phyloP scores from a whole-genome alignment of 2,797 vertebrate species.

The Typhlichthys subterraneus region DNA sequence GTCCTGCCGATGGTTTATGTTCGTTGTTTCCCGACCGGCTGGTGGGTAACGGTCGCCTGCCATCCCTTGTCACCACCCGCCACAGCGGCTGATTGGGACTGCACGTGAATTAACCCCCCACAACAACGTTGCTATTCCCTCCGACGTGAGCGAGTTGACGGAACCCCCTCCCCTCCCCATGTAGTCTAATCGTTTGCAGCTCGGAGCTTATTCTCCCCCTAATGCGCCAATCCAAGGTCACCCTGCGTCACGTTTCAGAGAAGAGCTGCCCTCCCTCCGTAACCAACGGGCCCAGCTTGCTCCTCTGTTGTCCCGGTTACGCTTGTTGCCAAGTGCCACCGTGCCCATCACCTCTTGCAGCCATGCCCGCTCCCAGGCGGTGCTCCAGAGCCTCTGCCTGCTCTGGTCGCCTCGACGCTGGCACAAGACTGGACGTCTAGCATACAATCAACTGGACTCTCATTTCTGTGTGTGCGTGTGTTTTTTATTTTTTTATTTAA shows the following conservation, averaged over 20 bases:
- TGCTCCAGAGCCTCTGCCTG: not conserved
- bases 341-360: conserved; percentile 7
- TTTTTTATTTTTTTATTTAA: conserved; percentile 4
- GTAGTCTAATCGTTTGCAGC: conserved; percentile 17
- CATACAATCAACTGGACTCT: conserved; percentile 60
- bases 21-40: conserved; percentile 3
- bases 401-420: conserved; percentile 21
- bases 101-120: too few species aligned
- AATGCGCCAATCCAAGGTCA: too few species aligned
- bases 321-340: conserved; percentile 55
- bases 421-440: conserved; percentile 25
- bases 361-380: not conserved
- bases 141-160: too few species aligned
- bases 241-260: too few species aligned
- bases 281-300: too few species aligned
- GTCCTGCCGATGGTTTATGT: conserved; percentile 12
- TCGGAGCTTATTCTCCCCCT: conserved; percentile 20
- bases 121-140: not conserved
- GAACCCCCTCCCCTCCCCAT: not conserved
- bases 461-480: conserved; percentile 38
- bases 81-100: conserved; percentile 22
- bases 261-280: too few species aligned
- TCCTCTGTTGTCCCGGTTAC: conserved; percentile 7
- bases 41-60: conserved; percentile 17
- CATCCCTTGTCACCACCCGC: conserved; percentile 34